Percentiles rank a stretch among this genome's conserved stretches.
Evolutionary conservation across 2,113 vertebrate genomes (phyloP).

Genomic region (Crotalus tigris): DNA sequence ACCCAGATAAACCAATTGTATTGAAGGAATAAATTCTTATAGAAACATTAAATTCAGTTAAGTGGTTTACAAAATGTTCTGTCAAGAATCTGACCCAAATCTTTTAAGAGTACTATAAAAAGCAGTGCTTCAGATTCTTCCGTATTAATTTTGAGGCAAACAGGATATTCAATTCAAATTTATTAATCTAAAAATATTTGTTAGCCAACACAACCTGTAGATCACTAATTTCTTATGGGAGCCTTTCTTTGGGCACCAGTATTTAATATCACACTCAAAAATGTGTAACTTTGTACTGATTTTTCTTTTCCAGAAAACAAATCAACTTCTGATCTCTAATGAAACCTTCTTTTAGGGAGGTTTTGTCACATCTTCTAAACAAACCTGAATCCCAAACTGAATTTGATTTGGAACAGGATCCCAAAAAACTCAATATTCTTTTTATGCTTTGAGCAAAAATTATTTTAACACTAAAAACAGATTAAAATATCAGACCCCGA

Average conservation of each 20-base stretch:
- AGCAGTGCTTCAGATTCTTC: not conserved
- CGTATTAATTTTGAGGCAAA: not conserved
- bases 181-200: slow-evolving; percentile 36
- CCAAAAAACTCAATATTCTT: not conserved
- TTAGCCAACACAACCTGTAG: slow-evolving; percentile 40
- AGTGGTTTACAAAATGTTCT: slow-evolving; percentile 10
- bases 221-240: slow-evolving; percentile 50
- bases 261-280: slow-evolving; percentile 51
- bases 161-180: slow-evolving; percentile 10
- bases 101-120: not conserved
- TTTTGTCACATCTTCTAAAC: not conserved
- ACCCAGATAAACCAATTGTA: not conserved
- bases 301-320: not conserved
- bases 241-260: slow-evolving; percentile 39
- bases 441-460: not conserved
- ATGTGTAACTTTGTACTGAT: slow-evolving; percentile 40
- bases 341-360: not conserved
- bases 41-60: not conserved
- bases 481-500: not conserved
- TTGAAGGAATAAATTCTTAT: not conserved
- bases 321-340: not conserved
- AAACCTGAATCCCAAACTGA: not conserved
- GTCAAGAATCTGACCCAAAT: not conserved
- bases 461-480: not conserved
- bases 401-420: not conserved